Evolutionary conservation across 2,113 vertebrate species (phyloP).

Genomic region (Accipiter virgatus): DNA sequence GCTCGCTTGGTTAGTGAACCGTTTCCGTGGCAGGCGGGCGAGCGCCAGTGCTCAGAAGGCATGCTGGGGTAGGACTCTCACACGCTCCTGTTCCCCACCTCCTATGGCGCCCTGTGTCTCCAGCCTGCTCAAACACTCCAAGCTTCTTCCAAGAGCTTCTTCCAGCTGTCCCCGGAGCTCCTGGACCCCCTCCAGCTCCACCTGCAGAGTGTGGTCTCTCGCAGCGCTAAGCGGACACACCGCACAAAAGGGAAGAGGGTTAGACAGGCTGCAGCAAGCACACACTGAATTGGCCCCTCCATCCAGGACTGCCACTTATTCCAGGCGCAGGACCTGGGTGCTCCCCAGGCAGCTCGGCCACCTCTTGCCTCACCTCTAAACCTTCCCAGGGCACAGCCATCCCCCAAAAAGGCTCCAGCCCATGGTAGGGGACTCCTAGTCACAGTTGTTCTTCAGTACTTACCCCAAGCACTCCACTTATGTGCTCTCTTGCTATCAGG

Average conservation of each 20-base stretch:
- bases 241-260: constrained; percentile 50
- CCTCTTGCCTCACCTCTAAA: neutral
- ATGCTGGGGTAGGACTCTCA: constrained; percentile 82
- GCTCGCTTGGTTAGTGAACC: constrained; percentile 67
- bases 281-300: neutral
- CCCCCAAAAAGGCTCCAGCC: neutral
- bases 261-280: neutral
- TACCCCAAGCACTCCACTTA: constrained; percentile 15
- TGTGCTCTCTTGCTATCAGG: neutral
- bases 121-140: constrained; percentile 76
- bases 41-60: constrained; percentile 77
- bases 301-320: neutral
- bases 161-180: constrained; percentile 87
- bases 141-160: constrained; percentile 84
- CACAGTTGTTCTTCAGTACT: constrained; percentile 20
- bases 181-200: constrained; percentile 86
- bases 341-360: neutral
- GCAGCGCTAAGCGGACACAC: constrained; percentile 68
- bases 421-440: neutral
- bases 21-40: constrained; percentile 63
- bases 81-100: constrained; percentile 92
- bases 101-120: constrained; percentile 78
- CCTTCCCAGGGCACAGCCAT: neutral
- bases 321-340: neutral
- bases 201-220: constrained; percentile 81